Evolutionary conservation across 1,140 invertebrate species (phyloP), one percentile per base, ranked within the genome.

Genomic region (Chrysomallon squamiferum): DNA sequence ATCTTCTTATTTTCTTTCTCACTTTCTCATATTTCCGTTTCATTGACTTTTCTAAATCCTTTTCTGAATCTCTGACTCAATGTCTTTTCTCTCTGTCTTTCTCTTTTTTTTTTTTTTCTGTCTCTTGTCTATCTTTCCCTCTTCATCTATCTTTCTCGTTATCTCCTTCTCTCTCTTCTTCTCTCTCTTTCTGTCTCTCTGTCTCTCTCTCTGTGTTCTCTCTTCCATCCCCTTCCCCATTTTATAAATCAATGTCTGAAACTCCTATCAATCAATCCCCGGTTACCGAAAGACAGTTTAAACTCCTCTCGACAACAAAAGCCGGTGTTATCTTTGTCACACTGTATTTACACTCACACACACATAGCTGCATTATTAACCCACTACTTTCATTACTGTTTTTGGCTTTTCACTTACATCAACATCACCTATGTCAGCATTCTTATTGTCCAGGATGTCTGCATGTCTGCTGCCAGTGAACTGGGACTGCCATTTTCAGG

Each of bases 121-220:
- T 20, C 22, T 20, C 33, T 45, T 11, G 15, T 38, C 22, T 22
- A n/a, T 15, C 25, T 38, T 43, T 0, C 22, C 22, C 57, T 59
- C 32, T 32, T 22, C 30, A 11, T 3, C 0, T 35, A 1, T 32
- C 22, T 35, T 30, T 32, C 30, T 59, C 20, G 15, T 35, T 35
- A 15, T 15, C 32, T 35, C 13, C 32, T 30, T 29, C 13, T 30
- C 32, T 35, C 13, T 35, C 30, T 33, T 35, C 35, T 33, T 41
- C 38, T 41, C 32, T 45, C 38, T 30, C 41, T 60, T 30, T 43
- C 41, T 60, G 13, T 43, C 56, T 58, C n/a, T 30, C 32, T 58
- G 11, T 32, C 52, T 30, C 33, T 13, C 20, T 35, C 33, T 20
- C 33, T 20, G 29, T 13, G 3, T 7, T 30, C 15, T 13, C n/a